Conservation (phyloP, 53 echinoderm and acorn worm genomes). For the Hippasteria phrygiana region DNA sequence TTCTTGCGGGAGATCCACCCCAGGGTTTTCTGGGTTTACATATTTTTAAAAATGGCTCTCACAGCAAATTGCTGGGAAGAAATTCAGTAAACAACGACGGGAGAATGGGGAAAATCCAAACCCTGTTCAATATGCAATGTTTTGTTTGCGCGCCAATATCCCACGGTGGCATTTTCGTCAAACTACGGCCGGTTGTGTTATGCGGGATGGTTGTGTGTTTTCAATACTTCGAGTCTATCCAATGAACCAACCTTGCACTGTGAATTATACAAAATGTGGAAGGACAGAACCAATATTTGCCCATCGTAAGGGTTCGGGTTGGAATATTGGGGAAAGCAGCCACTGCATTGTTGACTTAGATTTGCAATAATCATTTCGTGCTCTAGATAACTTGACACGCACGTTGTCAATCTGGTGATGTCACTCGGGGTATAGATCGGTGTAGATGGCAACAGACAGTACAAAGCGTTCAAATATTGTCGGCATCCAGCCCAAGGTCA, state of each 20-base stretch:
- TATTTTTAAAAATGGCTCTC: constrained; percentile 23
- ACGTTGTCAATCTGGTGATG: neutral
- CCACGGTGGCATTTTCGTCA: constrained; percentile 13
- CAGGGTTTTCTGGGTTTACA: neutral
- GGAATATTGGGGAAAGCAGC: neutral
- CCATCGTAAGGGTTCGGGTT: neutral
- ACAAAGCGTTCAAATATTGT: constrained; percentile 1
- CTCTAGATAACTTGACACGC: constrained; percentile 9
- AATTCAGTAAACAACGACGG: constrained; percentile 33
- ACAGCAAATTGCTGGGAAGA: neutral
- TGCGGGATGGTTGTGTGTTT: neutral
- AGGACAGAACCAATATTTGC: constrained; percentile 8
- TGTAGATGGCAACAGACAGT: too few species aligned
- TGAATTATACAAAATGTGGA: constrained; percentile 15
- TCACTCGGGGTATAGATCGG: too few species aligned
- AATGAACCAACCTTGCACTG: neutral
- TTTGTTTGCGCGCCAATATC: constrained; percentile 29
- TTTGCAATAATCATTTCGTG: neutral
- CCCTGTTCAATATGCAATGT: constrained; percentile 8
- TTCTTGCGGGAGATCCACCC: neutral
- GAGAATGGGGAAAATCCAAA: neutral
- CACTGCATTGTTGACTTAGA: neutral
- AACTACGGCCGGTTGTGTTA: neutral
- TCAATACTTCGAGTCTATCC: neutral
- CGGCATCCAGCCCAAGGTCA: neutral